phyloP scores from a whole-genome alignment of 2,888 invertebrate species.

The Smittia aterrima region DNA sequence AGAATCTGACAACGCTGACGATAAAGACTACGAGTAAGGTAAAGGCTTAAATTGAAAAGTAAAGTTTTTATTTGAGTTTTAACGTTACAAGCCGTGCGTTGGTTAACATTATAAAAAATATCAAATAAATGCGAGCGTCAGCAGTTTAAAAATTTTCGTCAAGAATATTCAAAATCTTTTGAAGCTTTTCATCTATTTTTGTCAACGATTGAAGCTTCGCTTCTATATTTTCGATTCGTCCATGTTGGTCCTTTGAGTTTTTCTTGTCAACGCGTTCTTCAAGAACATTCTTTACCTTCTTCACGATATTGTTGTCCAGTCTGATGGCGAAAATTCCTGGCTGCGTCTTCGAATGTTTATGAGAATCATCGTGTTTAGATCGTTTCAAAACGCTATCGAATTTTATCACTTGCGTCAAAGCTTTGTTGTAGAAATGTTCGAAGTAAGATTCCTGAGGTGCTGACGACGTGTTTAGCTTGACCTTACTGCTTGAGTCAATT shows the following conservation, averaged over 20 bases:
- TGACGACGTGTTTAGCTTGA: not conserved
- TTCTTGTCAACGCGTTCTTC: not conserved
- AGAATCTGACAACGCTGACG: not conserved
- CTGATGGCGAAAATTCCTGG: not conserved
- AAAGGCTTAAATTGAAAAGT: no score
- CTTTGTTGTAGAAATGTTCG: not conserved
- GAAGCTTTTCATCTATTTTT: not conserved
- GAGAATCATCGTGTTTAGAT: not conserved
- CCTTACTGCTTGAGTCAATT: not conserved
- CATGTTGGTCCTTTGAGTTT: not conserved
- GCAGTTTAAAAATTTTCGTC: no score
- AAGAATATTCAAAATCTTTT: no score
- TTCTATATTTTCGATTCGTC: not conserved
- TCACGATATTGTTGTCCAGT: not conserved
- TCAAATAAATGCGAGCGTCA: no score
- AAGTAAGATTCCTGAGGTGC: not conserved
- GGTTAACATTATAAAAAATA: no score
- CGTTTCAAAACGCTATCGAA: not conserved
- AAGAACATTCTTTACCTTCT: not conserved
- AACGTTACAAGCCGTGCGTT: no score
- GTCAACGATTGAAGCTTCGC: not conserved
- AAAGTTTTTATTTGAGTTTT: no score
- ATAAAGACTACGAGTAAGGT: conserved; percentile 27
- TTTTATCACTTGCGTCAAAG: not conserved
- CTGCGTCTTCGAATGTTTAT: not conserved